A percentile compares a stretch with the other conserved stretches of the same genome.
Evolutionary conservation across 2,888 invertebrate species (phyloP).

Genomic region (Quadroppia sp.): DNA sequence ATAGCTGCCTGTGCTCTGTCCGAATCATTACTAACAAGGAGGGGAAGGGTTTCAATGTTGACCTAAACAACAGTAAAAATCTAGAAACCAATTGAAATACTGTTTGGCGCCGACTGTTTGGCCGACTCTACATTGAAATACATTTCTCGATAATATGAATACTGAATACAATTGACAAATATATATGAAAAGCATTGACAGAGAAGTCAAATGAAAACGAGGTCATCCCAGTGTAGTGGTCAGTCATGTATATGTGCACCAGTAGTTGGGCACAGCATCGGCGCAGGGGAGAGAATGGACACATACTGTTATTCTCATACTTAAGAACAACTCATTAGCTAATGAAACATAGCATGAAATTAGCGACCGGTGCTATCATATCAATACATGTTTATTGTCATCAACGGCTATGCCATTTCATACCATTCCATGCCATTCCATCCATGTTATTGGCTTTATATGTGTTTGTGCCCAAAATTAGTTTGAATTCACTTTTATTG

Average conservation of each 20-base stretch:
- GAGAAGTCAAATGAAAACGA: conserved; percentile 23
- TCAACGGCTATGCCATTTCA: background rate
- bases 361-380: background rate
- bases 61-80: conserved; percentile 19
- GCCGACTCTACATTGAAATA: conserved; percentile 6
- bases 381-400: background rate
- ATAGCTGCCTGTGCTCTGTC: conserved; percentile 10
- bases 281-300: background rate
- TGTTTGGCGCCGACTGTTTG: conserved; percentile 26
- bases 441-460: background rate
- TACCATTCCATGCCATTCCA: background rate
- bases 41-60: background rate
- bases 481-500: conserved; percentile 32
- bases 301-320: conserved; percentile 3
- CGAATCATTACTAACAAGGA: conserved; percentile 26
- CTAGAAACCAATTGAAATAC: conserved; percentile 30
- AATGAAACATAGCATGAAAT: conserved; percentile 38
- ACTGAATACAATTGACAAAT: background rate
- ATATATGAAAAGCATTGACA: background rate
- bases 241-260: conserved; percentile 15
- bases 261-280: background rate
- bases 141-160: conserved; percentile 17
- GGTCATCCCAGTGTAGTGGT: conserved; percentile 19
- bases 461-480: conserved; percentile 14
- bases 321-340: conserved; percentile 36